Percentiles rank a stretch among this genome's conserved stretches.
Evolutionary conservation across 2,113 vertebrate species (phyloP).

Genomic region (Cervus canadensis): DNA sequence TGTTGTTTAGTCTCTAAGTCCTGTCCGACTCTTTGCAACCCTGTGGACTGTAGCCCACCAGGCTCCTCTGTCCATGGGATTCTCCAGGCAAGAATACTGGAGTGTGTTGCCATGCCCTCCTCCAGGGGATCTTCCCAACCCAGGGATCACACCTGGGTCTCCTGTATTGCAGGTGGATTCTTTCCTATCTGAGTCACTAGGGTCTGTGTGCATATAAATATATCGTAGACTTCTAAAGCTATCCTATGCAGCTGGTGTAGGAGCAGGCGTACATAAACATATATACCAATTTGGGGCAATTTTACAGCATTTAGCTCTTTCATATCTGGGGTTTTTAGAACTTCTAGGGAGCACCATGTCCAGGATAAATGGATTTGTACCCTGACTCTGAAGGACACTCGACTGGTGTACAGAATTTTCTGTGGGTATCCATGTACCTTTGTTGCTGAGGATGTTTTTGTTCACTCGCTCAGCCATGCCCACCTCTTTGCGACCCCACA

Average conservation of each 20-base stretch:
- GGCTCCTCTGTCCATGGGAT: background rate
- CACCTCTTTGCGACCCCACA: background rate
- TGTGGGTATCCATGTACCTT: too few relatives aligned
- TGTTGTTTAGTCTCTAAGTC: fast-evolving
- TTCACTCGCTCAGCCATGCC: background rate
- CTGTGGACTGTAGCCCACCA: fast-evolving
- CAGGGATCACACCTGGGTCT: fast-evolving
- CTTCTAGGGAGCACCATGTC: too few relatives aligned
- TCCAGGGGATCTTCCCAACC: background rate
- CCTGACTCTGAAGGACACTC: background rate
- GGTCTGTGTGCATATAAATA: fast-evolving
- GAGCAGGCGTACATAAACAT: background rate
- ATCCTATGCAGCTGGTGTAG: fast-evolving
- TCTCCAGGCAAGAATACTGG: background rate
- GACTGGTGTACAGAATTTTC: too few relatives aligned
- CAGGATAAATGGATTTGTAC: background rate
- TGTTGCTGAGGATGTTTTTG: fast-evolving
- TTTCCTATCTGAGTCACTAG: fast-evolving
- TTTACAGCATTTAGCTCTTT: background rate
- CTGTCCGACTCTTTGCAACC: fast-evolving
- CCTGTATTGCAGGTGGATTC: background rate
- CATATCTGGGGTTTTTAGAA: background rate
- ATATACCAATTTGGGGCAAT: too few relatives aligned
- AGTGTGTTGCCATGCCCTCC: background rate
- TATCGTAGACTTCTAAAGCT: fast-evolving